Evolutionary conservation across 1,140 invertebrate genomes (phyloP).

Genomic region (Diorhabda elongata): DNA sequence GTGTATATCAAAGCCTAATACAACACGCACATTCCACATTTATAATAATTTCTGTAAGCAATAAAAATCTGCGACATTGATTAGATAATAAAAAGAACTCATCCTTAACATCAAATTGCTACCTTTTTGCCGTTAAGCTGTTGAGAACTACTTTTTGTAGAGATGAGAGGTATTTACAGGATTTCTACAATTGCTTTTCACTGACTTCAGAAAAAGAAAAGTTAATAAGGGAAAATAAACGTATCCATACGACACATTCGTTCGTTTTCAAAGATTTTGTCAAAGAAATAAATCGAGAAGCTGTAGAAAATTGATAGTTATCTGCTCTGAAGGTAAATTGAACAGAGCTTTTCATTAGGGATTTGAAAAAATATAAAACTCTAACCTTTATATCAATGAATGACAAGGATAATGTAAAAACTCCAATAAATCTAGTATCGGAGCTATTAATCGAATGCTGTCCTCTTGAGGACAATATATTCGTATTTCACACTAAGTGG

Average conservation of each 20-base stretch:
- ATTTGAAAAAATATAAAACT: too few species aligned
- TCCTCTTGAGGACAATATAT: too few species aligned
- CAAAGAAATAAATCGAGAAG: too few species aligned
- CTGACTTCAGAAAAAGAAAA: neutral
- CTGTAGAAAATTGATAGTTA: neutral
- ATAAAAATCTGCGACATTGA: neutral
- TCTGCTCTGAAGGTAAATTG: neutral
- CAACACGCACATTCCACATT: neutral
- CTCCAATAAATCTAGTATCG: too few species aligned
- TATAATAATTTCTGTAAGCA: neutral
- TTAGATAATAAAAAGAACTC: neutral
- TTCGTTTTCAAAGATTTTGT: neutral
- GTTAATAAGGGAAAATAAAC: conserved; percentile 3
- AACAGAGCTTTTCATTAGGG: neutral
- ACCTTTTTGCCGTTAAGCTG: neutral
- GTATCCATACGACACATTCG: neutral
- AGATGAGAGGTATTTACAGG: neutral
- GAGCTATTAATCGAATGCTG: too few species aligned
- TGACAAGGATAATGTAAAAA: too few species aligned
- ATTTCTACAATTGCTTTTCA: neutral
- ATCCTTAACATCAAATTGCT: neutral
- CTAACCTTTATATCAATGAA: too few species aligned
- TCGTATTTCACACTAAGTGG: too few species aligned
- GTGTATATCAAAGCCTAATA: neutral
- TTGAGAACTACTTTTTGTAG: neutral